These are phyloP conservation scores for Hemithea aestivaria DNA, from an alignment of 2,888 invertebrate species.

Conservation along the genomic window DNA sequence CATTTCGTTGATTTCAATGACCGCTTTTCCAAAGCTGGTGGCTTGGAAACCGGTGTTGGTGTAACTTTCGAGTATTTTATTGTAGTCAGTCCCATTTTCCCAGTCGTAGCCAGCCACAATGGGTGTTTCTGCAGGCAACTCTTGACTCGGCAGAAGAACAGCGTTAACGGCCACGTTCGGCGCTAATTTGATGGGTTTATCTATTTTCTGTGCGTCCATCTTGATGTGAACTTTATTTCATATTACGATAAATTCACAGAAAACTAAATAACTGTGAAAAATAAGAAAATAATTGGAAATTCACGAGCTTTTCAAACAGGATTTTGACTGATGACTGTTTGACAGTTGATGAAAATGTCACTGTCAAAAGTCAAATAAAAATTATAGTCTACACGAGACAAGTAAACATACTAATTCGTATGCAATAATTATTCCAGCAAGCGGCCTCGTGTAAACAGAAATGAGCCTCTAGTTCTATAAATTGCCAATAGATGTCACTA, in stretches of 20 bases:
- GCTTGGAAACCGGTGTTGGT: conserved; percentile 96
- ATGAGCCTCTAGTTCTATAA: too few species aligned
- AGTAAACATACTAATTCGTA: too few species aligned
- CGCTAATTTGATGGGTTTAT: conserved; percentile 46
- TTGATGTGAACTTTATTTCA: conserved; percentile 15
- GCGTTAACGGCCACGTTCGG: conserved; percentile 82
- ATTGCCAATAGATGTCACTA: too few species aligned
- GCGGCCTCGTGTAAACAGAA: too few species aligned
- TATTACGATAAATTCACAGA: conserved; percentile 6
- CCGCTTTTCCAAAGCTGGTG: conserved; percentile 94
- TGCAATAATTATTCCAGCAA: too few species aligned
- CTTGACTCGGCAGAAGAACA: conserved; percentile 84
- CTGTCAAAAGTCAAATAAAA: too few species aligned
- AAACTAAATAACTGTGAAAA: too few species aligned
- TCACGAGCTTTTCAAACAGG: neutral
- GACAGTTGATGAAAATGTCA: too few species aligned
- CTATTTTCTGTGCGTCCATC: conserved; percentile 51
- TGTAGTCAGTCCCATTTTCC: conserved; percentile 92
- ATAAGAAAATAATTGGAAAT: too few species aligned
- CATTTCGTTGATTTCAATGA: conserved; percentile 96
- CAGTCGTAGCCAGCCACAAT: conserved; percentile 94
- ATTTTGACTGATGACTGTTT: too few species aligned
- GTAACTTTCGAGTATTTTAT: conserved; percentile 89
- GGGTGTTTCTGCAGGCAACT: conserved; percentile 82
- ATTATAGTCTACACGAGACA: too few species aligned